Conservation (phyloP, 2,888 invertebrate genomes). For the Agrotis ipsilon region DNA sequence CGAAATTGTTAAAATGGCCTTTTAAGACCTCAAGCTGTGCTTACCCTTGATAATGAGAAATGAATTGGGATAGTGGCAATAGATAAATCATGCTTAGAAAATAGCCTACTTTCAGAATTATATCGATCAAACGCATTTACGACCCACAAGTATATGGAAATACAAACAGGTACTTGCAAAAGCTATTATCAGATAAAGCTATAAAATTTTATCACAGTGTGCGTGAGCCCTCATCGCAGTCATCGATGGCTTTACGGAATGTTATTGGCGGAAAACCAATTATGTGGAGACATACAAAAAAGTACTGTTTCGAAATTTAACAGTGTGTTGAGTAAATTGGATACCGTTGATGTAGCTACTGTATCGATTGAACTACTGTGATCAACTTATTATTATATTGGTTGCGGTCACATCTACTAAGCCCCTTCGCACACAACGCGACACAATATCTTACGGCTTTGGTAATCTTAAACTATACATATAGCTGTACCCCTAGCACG, state of each 20-base stretch:
- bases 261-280: slow-evolving; percentile 41
- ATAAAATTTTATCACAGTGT: slow-evolving; percentile 47
- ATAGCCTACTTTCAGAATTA: no score
- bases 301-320: slow-evolving; percentile 23
- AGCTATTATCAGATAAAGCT: slow-evolving; percentile 46
- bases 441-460: no score
- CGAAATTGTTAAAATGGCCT: no score
- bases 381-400: not conserved
- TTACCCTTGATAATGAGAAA: no score
- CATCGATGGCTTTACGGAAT: slow-evolving; percentile 33
- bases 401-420: not conserved
- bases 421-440: no score
- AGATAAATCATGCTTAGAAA: no score
- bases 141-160: slow-evolving; percentile 1
- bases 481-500: no score
- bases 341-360: not conserved
- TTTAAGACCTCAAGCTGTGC: no score
- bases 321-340: slow-evolving; percentile 21
- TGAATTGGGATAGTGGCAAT: no score
- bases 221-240: slow-evolving; percentile 40
- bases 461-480: no score
- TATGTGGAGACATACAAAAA: slow-evolving; percentile 17
- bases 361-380: not conserved
- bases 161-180: slow-evolving; percentile 24
- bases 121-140: not conserved